Evolutionary conservation across 2,888 invertebrate species (phyloP), one percentile per base, ranked within the genome.

Genomic region (Mechanitis messenoides): DNA sequence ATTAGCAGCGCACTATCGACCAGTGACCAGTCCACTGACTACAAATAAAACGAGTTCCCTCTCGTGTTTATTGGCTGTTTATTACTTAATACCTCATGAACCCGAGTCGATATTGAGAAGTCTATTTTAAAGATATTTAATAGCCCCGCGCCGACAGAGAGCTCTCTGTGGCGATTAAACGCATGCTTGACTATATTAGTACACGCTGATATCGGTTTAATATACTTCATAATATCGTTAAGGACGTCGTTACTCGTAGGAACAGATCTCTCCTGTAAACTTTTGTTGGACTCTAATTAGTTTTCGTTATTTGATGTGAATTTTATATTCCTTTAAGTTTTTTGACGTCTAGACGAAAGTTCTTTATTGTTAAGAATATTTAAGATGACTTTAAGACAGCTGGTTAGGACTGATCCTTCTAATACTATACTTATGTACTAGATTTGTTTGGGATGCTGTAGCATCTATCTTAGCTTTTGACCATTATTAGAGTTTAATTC

Each of bases 11-110:
- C 42, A 42, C 42, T 42, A 42, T 42, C 42, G 7, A 9, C 9
- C 28, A 31, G 9, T 7, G 7, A 9, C 31, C 9, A 50, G 7
- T 42, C 9, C 28, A 31, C 31, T 31, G 7, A 9, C 31, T 31
- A 50, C 50, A 31, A 31, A 50, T 50, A 50, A 50, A 50, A 31
- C 50, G 11, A 50, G n/a, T 28, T 31, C 3, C 47, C 50, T 42
- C 72, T 76, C 72, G 77, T 71, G 74, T 85, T 85, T 86, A 87
- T 83, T 74, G 78, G 74, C 85, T 87, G 84, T 86, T 88, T 87
- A 87, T 87, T 82, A 77, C 86, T 87, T 87, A 87, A 87, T 87
- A 84, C 78, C 79, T 62, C 45, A 46, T 61, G 61, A 61, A 31
- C 59, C 50, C 50, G 9, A 50, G 9, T 56, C 56, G 61, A 62